These are phyloP conservation scores for Onychomys torridus DNA, from an alignment of 2,797 vertebrate species.

Conservation along the genomic window DNA sequence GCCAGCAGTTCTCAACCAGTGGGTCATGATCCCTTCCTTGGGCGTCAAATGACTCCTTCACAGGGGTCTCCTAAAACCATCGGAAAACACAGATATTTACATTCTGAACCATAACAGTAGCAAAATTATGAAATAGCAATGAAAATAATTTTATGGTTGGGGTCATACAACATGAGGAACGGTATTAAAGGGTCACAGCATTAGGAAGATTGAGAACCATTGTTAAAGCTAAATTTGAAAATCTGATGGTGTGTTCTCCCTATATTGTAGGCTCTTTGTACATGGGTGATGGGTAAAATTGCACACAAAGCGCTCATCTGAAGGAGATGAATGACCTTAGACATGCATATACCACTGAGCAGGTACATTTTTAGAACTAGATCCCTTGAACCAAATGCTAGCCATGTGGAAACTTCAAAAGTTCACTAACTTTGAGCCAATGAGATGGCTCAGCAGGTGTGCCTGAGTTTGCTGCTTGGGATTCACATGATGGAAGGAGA, in stretches of 20 bases:
- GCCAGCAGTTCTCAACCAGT: not conserved
- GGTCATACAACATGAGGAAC: not conserved
- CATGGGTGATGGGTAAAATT: accelerated
- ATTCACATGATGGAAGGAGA: not conserved
- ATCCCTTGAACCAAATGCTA: not conserved
- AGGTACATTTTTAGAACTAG: not conserved
- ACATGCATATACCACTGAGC: not conserved
- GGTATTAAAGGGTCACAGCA: not conserved
- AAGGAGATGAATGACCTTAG: not conserved
- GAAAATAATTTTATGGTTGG: not conserved
- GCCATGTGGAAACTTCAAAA: too few species aligned
- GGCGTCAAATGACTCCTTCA: not conserved
- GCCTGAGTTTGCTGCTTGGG: not conserved
- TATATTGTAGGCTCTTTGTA: accelerated
- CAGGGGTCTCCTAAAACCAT: not conserved
- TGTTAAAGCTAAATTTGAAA: not conserved
- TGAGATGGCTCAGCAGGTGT: not conserved
- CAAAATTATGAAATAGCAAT: not conserved
- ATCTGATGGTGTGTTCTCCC: not conserved
- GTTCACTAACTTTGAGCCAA: not conserved
- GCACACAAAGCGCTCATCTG: not conserved
- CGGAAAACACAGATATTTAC: not conserved
- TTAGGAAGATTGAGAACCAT: not conserved
- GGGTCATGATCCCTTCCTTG: not conserved
- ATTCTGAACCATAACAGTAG: not conserved